phyloP scores from a whole-genome alignment of 92 coral and sea anemone species.

The Umimayanthus chanpuru region DNA sequence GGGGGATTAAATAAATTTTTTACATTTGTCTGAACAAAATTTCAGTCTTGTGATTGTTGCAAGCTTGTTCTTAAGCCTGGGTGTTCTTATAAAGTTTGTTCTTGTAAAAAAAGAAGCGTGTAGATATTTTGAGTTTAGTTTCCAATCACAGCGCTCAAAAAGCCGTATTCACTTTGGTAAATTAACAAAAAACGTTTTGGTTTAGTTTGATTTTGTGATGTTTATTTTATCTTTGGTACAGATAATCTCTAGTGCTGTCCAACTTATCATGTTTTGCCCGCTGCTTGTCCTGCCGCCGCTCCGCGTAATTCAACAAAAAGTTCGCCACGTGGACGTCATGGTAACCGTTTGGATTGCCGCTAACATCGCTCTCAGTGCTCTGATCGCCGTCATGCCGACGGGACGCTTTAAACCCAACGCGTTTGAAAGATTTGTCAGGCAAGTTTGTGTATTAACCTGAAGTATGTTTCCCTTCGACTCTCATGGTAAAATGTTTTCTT shows the following conservation, averaged over 20 bases:
- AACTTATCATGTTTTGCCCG: slow-evolving; percentile 26
- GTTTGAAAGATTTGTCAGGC: slow-evolving; percentile 68
- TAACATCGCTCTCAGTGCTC: slow-evolving; percentile 39
- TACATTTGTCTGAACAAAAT: too few relatives aligned
- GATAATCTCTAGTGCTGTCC: slow-evolving; percentile 35
- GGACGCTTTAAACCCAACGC: slow-evolving; percentile 62
- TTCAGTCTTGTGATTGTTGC: too few relatives aligned
- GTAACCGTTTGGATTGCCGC: slow-evolving; percentile 52
- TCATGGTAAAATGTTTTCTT: background rate
- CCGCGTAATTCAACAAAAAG: slow-evolving; percentile 27
- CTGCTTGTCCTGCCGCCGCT: slow-evolving; percentile 37
- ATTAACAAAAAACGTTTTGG: background rate
- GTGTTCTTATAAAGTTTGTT: too few relatives aligned
- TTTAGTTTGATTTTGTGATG: background rate
- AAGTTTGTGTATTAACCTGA: background rate
- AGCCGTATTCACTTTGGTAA: too few relatives aligned
- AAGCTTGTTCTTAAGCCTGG: too few relatives aligned
- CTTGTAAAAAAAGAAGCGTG: too few relatives aligned
- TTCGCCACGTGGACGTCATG: slow-evolving; percentile 39
- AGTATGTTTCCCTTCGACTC: background rate
- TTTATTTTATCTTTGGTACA: background rate
- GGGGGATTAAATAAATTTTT: too few relatives aligned
- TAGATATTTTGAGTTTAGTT: too few relatives aligned
- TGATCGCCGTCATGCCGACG: slow-evolving; percentile 68
- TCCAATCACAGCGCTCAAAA: background rate